These are phyloP conservation scores for Miltochrista miniata DNA, from an alignment of 2,888 invertebrate genomes.

Conservation along the genomic window DNA sequence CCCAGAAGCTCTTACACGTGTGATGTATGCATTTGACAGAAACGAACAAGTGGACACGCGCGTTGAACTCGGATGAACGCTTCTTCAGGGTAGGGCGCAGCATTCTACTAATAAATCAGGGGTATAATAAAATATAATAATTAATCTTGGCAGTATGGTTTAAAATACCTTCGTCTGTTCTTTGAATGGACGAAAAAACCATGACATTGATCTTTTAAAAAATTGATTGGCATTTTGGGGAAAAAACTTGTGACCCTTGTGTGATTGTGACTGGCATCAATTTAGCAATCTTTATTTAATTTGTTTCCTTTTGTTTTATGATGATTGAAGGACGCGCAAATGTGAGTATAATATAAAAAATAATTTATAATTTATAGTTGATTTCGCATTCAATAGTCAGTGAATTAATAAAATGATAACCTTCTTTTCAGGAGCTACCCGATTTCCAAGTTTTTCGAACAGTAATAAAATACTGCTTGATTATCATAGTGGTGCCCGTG, in stretches of 20 bases:
- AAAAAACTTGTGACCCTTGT: neutral
- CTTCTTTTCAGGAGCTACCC: conserved; percentile 82
- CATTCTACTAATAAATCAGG: too few species aligned
- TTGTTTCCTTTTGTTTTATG: conserved; percentile 60
- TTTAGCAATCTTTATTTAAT: conserved; percentile 43
- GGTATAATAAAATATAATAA: too few species aligned
- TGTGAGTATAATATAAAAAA: conserved; percentile 57
- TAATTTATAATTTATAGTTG: neutral
- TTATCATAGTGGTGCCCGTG: conserved; percentile 90
- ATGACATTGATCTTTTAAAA: too few species aligned
- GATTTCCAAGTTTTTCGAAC: conserved; percentile 90
- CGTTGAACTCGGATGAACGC: too few species aligned
- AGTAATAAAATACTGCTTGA: conserved; percentile 89
- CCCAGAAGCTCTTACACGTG: too few species aligned
- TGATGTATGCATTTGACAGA: too few species aligned
- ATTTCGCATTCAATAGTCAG: neutral
- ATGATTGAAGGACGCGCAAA: conserved; percentile 82
- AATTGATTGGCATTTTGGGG: too few species aligned
- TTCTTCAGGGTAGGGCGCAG: too few species aligned
- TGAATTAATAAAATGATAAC: neutral
- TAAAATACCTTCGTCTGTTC: too few species aligned
- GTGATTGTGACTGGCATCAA: conserved; percentile 22
- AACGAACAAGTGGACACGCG: too few species aligned
- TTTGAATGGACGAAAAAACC: too few species aligned
- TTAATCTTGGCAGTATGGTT: too few species aligned